Evolutionary conservation across 23 tunicate genomes (phyloP).

Genomic region (Ciona savignyi): DNA sequence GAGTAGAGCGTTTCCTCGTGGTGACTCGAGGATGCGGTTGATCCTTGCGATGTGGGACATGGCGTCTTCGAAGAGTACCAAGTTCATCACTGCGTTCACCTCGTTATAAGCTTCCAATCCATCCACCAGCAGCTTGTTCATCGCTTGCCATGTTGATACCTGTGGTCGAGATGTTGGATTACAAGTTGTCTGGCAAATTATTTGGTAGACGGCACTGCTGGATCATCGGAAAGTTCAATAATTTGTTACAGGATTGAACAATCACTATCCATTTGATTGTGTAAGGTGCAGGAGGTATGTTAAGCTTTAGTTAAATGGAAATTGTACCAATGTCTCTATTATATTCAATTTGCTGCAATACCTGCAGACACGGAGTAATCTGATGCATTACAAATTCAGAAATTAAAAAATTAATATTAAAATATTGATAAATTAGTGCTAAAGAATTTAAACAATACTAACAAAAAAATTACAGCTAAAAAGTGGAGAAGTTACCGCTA

Average conservation of each 20-base stretch:
- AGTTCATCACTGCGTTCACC: conserved; percentile 98
- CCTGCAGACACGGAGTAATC: too few species aligned
- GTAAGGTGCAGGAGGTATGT: too few species aligned
- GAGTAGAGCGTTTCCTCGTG: conserved; percentile 96
- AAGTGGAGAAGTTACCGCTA: too few species aligned
- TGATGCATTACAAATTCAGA: too few species aligned
- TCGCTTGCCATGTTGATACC: conserved; percentile 57
- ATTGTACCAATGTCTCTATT: too few species aligned
- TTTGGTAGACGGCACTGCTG: neutral
- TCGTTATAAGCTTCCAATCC: conserved; percentile 91
- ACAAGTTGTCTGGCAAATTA: neutral
- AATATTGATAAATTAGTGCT: too few species aligned
- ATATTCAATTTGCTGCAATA: too few species aligned
- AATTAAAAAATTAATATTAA: too few species aligned
- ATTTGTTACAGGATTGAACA: neutral
- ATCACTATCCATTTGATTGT: too few species aligned
- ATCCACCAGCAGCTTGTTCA: conserved; percentile 62
- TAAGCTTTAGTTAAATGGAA: too few species aligned
- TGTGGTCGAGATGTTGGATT: neutral
- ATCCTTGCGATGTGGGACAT: conserved; percentile 96
- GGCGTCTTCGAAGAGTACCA: conserved; percentile 98
- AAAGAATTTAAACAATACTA: too few species aligned
- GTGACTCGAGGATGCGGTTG: conserved; percentile 88
- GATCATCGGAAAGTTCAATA: neutral
- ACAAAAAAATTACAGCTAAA: too few species aligned